phyloP scores from a whole-genome alignment of 2,113 vertebrate species.

The Empidonax alnorum region DNA sequence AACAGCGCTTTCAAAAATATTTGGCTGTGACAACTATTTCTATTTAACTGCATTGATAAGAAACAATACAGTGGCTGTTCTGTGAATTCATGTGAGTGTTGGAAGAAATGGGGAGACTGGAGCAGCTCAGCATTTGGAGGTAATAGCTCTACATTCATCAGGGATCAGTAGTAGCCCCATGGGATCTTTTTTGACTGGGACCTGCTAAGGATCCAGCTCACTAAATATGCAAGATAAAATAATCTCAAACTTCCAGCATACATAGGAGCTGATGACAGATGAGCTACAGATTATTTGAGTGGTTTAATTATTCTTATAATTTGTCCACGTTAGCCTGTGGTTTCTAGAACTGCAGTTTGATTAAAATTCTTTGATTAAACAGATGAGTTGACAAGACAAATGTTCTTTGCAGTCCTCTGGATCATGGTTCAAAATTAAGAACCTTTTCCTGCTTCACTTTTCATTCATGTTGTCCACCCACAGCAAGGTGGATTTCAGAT shows the following conservation, averaged over 20 bases:
- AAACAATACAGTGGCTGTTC: neutral
- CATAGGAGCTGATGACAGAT: neutral
- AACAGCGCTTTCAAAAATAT: neutral
- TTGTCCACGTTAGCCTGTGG: neutral
- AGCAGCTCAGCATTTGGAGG: neutral
- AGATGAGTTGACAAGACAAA: neutral
- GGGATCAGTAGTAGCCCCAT: neutral
- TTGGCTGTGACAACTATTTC: neutral
- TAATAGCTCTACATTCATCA: neutral
- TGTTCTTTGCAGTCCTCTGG: neutral
- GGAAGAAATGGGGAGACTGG: neutral
- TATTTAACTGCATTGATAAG: neutral
- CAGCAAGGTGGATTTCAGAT: neutral
- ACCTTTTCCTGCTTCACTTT: neutral
- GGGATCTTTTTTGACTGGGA: neutral
- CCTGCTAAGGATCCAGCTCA: neutral
- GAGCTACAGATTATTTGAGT: neutral
- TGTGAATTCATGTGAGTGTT: neutral
- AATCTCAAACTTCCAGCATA: neutral
- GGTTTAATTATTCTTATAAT: constrained; percentile 24
- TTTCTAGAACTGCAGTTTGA: constrained; percentile 35
- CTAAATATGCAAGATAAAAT: neutral
- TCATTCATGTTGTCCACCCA: neutral
- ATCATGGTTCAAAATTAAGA: neutral
- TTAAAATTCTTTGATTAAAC: constrained; percentile 39